A percentile compares a stretch with the other conserved stretches of the same genome.
Conservation (phyloP, 2,888 invertebrate species). For the Drosophila yooni region DNA sequence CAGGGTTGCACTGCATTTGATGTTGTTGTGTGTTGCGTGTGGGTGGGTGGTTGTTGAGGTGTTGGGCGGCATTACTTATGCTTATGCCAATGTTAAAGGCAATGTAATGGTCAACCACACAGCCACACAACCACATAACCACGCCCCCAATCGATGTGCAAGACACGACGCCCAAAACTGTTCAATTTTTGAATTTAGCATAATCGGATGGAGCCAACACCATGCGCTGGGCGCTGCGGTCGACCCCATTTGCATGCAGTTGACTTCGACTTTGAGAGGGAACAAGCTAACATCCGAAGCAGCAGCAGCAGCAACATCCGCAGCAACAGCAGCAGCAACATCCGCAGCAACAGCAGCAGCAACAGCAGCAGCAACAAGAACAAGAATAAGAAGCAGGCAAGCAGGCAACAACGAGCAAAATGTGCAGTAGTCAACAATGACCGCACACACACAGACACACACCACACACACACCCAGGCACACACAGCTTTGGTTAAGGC, state of each 20-base stretch:
- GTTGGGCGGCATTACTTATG: conserved; percentile 37
- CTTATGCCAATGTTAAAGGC: conserved; percentile 13
- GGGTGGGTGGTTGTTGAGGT: neutral
- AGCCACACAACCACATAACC: neutral
- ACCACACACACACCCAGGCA: conserved; percentile 16
- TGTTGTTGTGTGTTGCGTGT: neutral
- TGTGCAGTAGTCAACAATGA: conserved; percentile 68
- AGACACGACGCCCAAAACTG: conserved; percentile 53
- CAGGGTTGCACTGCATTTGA: conserved; percentile 5
- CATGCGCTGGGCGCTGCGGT: conserved; percentile 1
- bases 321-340: neutral
- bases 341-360: neutral
- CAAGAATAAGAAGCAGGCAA: conserved; percentile 2
- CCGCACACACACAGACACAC: conserved; percentile 5
- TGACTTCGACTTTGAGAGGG: conserved; percentile 37
- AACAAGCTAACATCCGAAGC: conserved; percentile 24
- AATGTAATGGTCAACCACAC: conserved; percentile 11
- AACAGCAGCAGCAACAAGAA: neutral
- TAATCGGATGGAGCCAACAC: conserved; percentile 35
- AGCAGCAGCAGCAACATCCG: neutral
- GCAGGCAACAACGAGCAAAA: conserved; percentile 42
- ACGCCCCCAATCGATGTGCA: neutral
- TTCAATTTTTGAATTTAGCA: conserved; percentile 61
- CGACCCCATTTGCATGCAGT: conserved; percentile 62
- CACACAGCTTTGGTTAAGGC: conserved; percentile 17